Percentiles rank a stretch among this genome's conserved stretches.
phyloP scores from a whole-genome alignment of 2,797 vertebrate species.

The Pelobates cultripes region DNA sequence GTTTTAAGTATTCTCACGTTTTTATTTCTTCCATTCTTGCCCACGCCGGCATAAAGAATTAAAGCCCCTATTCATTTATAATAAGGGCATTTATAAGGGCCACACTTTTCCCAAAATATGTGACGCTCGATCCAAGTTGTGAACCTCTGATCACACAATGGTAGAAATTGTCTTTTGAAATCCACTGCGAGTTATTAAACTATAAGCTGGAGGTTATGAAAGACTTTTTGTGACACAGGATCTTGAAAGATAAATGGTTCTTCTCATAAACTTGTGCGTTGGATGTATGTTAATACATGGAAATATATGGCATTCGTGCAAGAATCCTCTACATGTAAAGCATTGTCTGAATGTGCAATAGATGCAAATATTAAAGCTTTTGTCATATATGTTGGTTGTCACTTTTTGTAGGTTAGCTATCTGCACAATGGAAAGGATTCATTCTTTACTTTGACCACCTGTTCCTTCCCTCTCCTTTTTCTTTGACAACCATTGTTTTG shows the following conservation, averaged over 20 bases:
- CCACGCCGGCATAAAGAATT: constrained; percentile 23
- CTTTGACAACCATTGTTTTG: no score
- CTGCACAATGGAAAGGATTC: background rate
- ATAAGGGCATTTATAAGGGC: constrained; percentile 20
- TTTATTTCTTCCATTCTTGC: background rate
- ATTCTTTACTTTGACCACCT: background rate
- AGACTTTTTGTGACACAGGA: constrained; percentile 17
- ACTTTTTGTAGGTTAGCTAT: constrained; percentile 10
- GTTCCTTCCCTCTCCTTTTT: background rate
- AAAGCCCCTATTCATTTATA: constrained; percentile 22
- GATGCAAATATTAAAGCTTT: constrained; percentile 34
- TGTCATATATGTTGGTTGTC: background rate
- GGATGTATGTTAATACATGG: constrained; percentile 9
- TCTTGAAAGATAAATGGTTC: constrained; percentile 11
- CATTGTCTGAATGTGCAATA: background rate
- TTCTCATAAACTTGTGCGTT: constrained; percentile 8
- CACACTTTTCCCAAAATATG: constrained; percentile 2
- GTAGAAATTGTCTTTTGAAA: constrained; percentile 40
- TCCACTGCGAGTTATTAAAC: constrained; percentile 44
- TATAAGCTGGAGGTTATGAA: constrained; percentile 37
- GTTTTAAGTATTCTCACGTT: no score
- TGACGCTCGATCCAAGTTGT: constrained; percentile 17
- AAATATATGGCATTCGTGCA: constrained; percentile 10
- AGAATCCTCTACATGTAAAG: constrained; percentile 10
- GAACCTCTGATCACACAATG: constrained; percentile 30